Conservation (phyloP, 2,888 invertebrate genomes). For the Acanthopleura granulata region DNA sequence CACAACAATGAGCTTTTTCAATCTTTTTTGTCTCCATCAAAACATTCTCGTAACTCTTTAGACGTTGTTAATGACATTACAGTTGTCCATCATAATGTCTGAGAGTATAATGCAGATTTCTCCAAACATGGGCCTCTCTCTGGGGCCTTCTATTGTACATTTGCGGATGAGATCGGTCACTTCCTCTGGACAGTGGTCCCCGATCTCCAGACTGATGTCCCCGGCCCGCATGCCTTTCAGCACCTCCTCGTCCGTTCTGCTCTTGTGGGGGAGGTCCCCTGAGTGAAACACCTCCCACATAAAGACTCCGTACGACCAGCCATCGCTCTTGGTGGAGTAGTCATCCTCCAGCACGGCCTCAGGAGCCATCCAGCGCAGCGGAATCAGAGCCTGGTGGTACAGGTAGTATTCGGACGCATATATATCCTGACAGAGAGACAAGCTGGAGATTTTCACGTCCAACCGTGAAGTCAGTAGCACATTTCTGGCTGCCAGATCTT, state of each 20-base stretch:
- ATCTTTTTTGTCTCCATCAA: too few species aligned
- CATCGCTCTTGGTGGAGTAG: constrained; percentile 92
- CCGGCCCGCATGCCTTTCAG: constrained; percentile 53
- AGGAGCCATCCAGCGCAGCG: constrained; percentile 88
- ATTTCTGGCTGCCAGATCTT: constrained; percentile 92
- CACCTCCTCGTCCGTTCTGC: constrained; percentile 83
- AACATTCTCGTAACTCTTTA: not conserved
- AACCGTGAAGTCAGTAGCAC: constrained; percentile 86
- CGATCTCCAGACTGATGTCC: constrained; percentile 45
- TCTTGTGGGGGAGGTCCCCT: constrained; percentile 82
- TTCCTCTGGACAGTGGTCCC: constrained; percentile 60
- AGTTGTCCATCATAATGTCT: constrained; percentile 53
- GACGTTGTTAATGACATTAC: not conserved
- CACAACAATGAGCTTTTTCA: too few species aligned
- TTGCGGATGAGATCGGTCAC: constrained; percentile 56
- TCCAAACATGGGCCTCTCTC: constrained; percentile 69
- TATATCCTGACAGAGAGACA: constrained; percentile 85
- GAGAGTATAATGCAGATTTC: constrained; percentile 64
- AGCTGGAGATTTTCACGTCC: constrained; percentile 85
- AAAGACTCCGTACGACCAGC: constrained; percentile 90
- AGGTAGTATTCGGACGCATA: constrained; percentile 92
- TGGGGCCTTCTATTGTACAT: constrained; percentile 66
- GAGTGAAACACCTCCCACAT: constrained; percentile 91
- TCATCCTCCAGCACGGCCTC: constrained; percentile 93
- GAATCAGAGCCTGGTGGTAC: constrained; percentile 75